These are phyloP conservation scores for Neoarius graeffei DNA, from an alignment of 2,113 vertebrate species.

Conservation along the genomic window DNA sequence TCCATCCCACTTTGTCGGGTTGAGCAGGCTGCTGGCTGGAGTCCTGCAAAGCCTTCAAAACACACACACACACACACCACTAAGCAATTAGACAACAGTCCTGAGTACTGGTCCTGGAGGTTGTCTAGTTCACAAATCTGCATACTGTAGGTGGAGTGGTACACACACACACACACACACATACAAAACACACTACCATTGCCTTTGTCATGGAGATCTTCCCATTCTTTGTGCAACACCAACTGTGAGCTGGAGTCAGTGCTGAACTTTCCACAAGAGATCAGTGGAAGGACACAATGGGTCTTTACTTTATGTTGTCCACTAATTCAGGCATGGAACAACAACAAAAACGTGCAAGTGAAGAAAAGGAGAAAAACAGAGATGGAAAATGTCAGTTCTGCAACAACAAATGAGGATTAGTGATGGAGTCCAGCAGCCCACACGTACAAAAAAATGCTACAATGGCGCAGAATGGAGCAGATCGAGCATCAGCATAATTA, in stretches of 20 bases:
- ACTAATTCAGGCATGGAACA: background rate
- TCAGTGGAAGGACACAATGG: background rate
- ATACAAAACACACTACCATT: slow-evolving; percentile 42
- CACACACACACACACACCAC: slow-evolving; percentile 15
- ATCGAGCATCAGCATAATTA: background rate
- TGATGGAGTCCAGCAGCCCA: slow-evolving; percentile 23
- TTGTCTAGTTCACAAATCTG: background rate
- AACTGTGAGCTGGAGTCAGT: slow-evolving; percentile 21
- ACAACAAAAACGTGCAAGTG: slow-evolving; percentile 7
- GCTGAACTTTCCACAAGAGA: slow-evolving; percentile 25
- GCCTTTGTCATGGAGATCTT: slow-evolving; percentile 62
- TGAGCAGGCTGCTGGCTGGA: slow-evolving; percentile 71
- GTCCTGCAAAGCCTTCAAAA: slow-evolving; percentile 76
- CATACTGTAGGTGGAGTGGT: slow-evolving; percentile 4
- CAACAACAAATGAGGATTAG: slow-evolving; percentile 9
- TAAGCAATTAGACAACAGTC: background rate
- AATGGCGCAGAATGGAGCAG: slow-evolving; percentile 1
- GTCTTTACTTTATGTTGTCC: background rate
- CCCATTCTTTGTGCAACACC: slow-evolving; percentile 51
- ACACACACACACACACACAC: background rate
- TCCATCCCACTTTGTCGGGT: slow-evolving; percentile 93
- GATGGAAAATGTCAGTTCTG: slow-evolving; percentile 22
- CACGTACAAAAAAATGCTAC: slow-evolving; percentile 1
- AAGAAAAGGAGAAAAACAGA: background rate
- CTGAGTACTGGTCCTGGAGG: background rate